phyloP scores from a whole-genome alignment of 2,797 vertebrate species.

The Sebastes melanostomus region DNA sequence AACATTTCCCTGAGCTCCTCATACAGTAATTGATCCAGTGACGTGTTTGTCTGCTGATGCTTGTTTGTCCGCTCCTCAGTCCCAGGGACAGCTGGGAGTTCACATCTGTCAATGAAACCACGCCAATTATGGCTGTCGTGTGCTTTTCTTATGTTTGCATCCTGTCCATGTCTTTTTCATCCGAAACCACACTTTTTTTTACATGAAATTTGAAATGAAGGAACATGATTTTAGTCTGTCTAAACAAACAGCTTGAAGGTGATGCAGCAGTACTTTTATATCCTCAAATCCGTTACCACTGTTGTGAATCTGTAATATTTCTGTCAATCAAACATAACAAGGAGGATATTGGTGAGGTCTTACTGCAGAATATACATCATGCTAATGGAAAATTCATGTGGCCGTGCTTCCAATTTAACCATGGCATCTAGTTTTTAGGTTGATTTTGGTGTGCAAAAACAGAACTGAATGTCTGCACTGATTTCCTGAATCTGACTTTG shows the following conservation, averaged over 20 bases:
- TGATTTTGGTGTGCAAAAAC: neutral
- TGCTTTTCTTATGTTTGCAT: constrained; percentile 19
- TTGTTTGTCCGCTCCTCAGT: constrained; percentile 41
- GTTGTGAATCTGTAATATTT: neutral
- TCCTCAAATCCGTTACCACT: neutral
- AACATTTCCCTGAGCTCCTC: constrained; percentile 34
- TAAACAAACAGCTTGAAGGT: neutral
- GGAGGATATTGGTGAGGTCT: neutral
- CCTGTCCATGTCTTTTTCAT: neutral
- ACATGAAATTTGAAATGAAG: neutral
- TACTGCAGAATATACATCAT: neutral
- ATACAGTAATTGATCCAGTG: constrained; percentile 39
- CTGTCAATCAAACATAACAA: neutral
- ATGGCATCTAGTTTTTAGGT: neutral
- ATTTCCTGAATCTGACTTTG: no score
- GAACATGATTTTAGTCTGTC: neutral
- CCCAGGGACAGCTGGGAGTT: constrained; percentile 38
- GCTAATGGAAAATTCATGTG: neutral
- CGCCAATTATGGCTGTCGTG: constrained; percentile 29
- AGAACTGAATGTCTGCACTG: neutral
- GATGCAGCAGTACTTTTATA: neutral
- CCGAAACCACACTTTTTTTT: neutral
- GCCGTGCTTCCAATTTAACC: neutral
- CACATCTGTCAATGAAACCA: constrained; percentile 38
- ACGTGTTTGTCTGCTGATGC: constrained; percentile 17